Conservation (phyloP, 1,140 invertebrate genomes). For the Armadillidium nasatum region DNA sequence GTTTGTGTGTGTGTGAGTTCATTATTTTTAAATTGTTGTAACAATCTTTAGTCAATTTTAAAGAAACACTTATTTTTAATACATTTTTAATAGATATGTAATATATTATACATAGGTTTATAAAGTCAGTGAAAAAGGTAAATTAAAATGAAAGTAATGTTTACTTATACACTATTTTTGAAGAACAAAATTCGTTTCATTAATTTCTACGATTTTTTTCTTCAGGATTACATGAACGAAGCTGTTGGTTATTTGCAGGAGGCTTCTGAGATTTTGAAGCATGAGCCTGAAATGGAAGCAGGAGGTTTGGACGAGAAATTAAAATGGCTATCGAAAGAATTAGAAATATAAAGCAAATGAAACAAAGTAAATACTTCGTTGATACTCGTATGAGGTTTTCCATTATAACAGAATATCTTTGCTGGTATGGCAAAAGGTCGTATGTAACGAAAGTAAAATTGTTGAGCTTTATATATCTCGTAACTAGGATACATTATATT, state of each 20-base stretch:
- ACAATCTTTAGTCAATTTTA: not conserved
- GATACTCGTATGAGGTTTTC: too few species aligned
- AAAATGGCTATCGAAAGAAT: constrained; percentile 49
- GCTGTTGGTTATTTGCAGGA: constrained; percentile 55
- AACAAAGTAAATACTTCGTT: too few species aligned
- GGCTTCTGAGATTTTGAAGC: constrained; percentile 55
- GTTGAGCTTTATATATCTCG: too few species aligned
- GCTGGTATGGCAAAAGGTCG: too few species aligned
- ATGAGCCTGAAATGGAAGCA: constrained; percentile 56
- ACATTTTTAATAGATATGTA: constrained; percentile 1
- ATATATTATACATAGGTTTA: not conserved
- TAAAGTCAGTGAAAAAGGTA: not conserved
- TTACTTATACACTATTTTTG: too few species aligned
- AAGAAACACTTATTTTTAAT: not conserved
- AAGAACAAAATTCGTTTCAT: not conserved
- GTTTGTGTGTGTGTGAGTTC: too few species aligned
- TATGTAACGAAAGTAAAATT: too few species aligned
- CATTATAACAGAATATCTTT: too few species aligned
- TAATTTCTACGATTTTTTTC: not conserved
- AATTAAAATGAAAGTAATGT: not conserved
- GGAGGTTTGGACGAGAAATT: constrained; percentile 53
- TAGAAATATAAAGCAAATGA: constrained; percentile 46
- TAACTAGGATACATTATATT: too few species aligned
- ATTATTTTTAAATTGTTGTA: not conserved
- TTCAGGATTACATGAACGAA: constrained; percentile 49